Conservation (phyloP, 2,113 vertebrate species). For the Nothocercus julius region DNA sequence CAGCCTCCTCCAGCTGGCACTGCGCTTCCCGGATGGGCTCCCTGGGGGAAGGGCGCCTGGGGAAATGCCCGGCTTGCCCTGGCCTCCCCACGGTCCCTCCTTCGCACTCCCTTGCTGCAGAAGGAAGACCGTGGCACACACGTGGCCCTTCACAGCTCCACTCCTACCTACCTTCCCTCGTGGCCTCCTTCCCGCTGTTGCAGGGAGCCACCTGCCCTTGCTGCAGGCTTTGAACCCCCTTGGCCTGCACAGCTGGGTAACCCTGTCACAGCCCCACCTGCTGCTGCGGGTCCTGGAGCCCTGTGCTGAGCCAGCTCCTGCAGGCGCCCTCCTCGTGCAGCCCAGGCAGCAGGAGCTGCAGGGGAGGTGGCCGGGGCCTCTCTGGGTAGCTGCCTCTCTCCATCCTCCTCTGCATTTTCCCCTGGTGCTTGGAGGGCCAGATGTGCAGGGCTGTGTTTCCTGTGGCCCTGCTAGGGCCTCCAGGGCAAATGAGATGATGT, state of each 20-base stretch:
- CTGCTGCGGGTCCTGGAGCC: background rate
- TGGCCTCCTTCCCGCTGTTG: background rate
- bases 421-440: background rate
- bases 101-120: fast-evolving
- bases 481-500: background rate
- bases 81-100: background rate
- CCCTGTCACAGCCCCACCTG: background rate
- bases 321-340: background rate
- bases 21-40: background rate
- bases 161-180: background rate
- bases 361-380: background rate
- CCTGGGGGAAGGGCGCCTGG: background rate
- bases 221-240: background rate
- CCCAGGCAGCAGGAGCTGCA: background rate
- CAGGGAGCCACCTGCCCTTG: background rate
- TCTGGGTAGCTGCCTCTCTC: background rate
- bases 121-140: background rate
- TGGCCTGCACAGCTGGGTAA: background rate
- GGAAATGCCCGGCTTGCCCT: background rate
- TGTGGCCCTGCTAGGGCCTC: background rate
- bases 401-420: background rate
- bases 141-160: fast-evolving
- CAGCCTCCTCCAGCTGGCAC: fast-evolving
- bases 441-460: background rate
- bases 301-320: background rate